Conservation (phyloP, 2,888 invertebrate species). For the Archips xylosteana region DNA sequence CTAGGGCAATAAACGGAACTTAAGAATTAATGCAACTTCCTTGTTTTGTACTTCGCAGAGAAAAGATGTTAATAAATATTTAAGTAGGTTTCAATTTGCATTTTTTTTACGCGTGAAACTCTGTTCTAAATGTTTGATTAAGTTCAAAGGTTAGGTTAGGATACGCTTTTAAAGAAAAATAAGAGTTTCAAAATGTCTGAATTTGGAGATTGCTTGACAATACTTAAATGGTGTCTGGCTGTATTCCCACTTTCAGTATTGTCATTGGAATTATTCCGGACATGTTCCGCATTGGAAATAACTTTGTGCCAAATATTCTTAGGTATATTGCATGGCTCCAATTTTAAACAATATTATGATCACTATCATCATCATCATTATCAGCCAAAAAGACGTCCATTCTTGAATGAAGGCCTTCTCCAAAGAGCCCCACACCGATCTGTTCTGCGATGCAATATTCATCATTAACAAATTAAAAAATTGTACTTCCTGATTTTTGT, state of each 20-base stretch:
- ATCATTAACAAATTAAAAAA: too few relatives aligned
- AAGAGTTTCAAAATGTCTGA: not conserved
- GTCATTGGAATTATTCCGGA: not conserved
- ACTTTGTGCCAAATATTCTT: too few relatives aligned
- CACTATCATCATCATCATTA: too few relatives aligned
- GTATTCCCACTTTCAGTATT: not conserved
- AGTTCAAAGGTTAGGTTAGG: slow-evolving; percentile 7
- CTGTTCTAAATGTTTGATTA: slow-evolving; percentile 1
- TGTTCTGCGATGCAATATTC: too few relatives aligned
- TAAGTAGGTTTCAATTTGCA: slow-evolving; percentile 2
- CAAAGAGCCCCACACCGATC: too few relatives aligned
- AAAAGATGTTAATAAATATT: slow-evolving; percentile 11
- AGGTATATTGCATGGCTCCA: too few relatives aligned
- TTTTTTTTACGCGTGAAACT: slow-evolving; percentile 5
- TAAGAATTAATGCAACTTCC: slow-evolving; percentile 31
- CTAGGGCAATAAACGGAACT: slow-evolving; percentile 23
- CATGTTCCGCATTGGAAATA: not conserved
- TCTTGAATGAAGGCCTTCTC: too few relatives aligned
- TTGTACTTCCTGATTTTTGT: too few relatives aligned
- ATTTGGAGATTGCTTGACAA: not conserved
- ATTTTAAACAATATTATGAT: too few relatives aligned
- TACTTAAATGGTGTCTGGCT: not conserved
- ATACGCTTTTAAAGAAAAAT: not conserved
- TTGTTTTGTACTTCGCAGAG: not conserved
- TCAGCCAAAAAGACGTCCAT: too few relatives aligned